Percentiles rank a stretch among this genome's conserved stretches.
Evolutionary conservation across 2,113 vertebrate genomes (phyloP).

Genomic region (Pelvicachromis taeniatus): DNA sequence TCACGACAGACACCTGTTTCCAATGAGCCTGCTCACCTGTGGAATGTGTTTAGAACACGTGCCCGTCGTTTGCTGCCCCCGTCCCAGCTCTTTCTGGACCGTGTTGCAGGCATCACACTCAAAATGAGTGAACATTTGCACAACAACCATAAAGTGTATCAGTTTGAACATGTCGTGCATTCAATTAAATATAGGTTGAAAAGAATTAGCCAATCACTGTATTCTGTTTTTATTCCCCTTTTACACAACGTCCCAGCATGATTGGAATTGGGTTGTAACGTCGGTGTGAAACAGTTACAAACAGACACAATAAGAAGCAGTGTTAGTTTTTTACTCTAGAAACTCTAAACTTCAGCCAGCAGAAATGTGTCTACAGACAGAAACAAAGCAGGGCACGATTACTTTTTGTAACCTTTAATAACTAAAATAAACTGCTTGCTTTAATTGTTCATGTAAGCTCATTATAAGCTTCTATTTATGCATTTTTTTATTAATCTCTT

Average conservation of each 20-base stretch:
- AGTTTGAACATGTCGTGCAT: neutral
- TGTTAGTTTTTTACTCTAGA: too few species aligned
- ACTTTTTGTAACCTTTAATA: neutral
- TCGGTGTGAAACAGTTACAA: neutral
- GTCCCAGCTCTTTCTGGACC: neutral
- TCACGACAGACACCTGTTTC: neutral
- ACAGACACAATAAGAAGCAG: too few species aligned
- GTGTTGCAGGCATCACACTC: neutral
- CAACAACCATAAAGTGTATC: neutral
- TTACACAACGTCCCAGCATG: neutral
- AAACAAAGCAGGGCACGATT: neutral
- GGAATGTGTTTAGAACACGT: neutral
- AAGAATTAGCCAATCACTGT: neutral
- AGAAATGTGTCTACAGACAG: neutral
- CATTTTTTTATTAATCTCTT: neutral
- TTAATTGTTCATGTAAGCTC: neutral
- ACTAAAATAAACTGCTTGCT: neutral
- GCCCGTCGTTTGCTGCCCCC: neutral
- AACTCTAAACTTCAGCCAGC: too few species aligned
- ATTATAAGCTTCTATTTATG: neutral
- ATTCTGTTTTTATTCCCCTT: accelerated
- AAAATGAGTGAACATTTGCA: neutral
- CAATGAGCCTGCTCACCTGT: neutral
- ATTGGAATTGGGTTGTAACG: neutral
- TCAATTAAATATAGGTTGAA: neutral